Conservation (phyloP, 2,888 invertebrate species). For the Macrosiphum euphorbiae region DNA sequence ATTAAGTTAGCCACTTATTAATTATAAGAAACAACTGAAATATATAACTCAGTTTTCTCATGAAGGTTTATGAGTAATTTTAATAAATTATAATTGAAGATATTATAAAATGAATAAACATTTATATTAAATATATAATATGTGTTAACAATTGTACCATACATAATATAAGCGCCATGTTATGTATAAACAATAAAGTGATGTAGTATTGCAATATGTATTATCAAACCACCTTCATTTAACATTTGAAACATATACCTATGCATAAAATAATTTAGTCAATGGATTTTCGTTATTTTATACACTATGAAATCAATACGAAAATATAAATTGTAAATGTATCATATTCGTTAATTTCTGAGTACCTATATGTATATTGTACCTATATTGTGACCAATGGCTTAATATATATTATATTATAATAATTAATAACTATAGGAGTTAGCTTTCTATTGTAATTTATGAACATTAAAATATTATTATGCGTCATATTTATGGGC, state of each 20-base stretch:
- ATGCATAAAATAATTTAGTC: neutral
- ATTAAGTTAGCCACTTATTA: neutral
- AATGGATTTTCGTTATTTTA: neutral
- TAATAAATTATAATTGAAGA: neutral
- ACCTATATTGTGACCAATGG: neutral
- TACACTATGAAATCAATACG: neutral
- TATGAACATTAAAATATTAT: conserved; percentile 1
- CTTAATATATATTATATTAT: neutral
- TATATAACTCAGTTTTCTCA: neutral
- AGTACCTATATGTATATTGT: neutral
- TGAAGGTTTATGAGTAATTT: neutral
- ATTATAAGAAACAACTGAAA: neutral
- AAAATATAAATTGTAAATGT: neutral
- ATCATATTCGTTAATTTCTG: neutral
- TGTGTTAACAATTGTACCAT: neutral
- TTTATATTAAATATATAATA: neutral
- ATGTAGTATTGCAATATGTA: neutral
- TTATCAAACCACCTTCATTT: neutral
- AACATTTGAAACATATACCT: neutral
- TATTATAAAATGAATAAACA: neutral
- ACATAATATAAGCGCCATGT: neutral
- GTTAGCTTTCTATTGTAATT: neutral
- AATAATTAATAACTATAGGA: neutral
- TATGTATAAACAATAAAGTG: neutral
- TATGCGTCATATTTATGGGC: neutral